Conservation (phyloP, 1,140 invertebrate genomes). For the Pogonus chalceus region DNA sequence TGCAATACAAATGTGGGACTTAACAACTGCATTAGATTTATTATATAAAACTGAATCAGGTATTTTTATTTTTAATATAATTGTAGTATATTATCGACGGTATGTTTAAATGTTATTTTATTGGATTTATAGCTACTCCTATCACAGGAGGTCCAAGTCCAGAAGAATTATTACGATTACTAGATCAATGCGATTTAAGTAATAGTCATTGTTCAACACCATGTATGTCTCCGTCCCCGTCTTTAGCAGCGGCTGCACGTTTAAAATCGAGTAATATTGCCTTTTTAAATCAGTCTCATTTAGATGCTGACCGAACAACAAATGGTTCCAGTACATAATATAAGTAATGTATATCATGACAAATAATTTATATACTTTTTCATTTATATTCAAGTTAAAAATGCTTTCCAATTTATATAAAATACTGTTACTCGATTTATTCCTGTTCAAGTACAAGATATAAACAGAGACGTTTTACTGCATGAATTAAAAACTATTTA, state of each 20-base stretch:
- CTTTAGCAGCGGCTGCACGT: slow-evolving; percentile 47
- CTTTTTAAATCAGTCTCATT: slow-evolving; percentile 55
- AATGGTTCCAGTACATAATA: not conserved
- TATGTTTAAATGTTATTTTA: too few relatives aligned
- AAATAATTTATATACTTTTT: too few relatives aligned
- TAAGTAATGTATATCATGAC: too few relatives aligned
- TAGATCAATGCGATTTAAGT: slow-evolving; percentile 89
- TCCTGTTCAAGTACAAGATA: too few relatives aligned
- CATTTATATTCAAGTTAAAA: too few relatives aligned
- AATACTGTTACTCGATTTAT: too few relatives aligned
- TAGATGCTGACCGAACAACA: not conserved
- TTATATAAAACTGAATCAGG: slow-evolving; percentile 54
- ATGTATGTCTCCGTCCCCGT: slow-evolving; percentile 72
- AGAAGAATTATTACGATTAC: slow-evolving; percentile 75
- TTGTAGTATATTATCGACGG: slow-evolving; percentile 9
- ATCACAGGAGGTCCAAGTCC: slow-evolving; percentile 76
- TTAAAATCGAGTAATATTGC: slow-evolving; percentile 65
- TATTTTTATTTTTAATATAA: slow-evolving; percentile 25
- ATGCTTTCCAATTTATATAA: too few relatives aligned
- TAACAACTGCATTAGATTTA: slow-evolving; percentile 87
- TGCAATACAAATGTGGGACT: slow-evolving; percentile 96
- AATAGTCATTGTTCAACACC: slow-evolving; percentile 75
- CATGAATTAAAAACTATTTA: too few relatives aligned
- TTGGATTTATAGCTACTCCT: slow-evolving; percentile 30
- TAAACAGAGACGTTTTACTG: too few relatives aligned